These are phyloP conservation scores for Drosophila bunnanda DNA, from an alignment of 2,888 invertebrate genomes.

Conservation along the genomic window DNA sequence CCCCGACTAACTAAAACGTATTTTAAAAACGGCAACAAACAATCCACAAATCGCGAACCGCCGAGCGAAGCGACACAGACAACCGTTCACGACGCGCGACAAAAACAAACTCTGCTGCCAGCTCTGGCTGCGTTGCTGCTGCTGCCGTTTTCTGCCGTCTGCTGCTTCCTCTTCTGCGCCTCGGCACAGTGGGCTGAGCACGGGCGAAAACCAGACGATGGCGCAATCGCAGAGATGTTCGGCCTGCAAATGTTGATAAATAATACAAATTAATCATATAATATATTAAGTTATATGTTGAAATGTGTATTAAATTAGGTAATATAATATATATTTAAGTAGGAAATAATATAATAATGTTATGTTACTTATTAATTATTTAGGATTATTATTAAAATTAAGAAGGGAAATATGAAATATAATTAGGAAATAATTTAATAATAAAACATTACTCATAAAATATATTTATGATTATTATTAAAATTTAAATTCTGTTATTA, in stretches of 20 bases:
- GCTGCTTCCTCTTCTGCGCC: slow-evolving; percentile 12
- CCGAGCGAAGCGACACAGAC: slow-evolving; percentile 31
- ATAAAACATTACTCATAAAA: no score
- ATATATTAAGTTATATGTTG: not conserved
- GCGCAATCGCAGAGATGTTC: not conserved
- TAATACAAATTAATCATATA: not conserved
- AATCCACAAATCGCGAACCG: slow-evolving; percentile 28
- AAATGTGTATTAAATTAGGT: not conserved
- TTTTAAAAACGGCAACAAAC: slow-evolving; percentile 11
- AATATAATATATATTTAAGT: no score
- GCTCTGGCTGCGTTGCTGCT: slow-evolving; percentile 19
- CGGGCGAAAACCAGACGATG: not conserved
- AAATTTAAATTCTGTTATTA: rapidly evolving
- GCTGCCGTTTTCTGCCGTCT: slow-evolving; percentile 7
- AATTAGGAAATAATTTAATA: not conserved
- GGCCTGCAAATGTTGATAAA: not conserved
- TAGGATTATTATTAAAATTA: no score
- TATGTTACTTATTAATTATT: no score
- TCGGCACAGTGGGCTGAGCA: slow-evolving; percentile 6
- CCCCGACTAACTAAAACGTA: slow-evolving; percentile 14
- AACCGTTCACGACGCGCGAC: slow-evolving; percentile 65
- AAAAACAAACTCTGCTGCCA: slow-evolving; percentile 71
- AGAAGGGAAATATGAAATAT: no score
- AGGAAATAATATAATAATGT: no score
- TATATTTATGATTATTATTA: no score